Evolutionary conservation across 1,140 invertebrate genomes (phyloP).

Genomic region (Pachyrhynchus sulphureomaculatus): DNA sequence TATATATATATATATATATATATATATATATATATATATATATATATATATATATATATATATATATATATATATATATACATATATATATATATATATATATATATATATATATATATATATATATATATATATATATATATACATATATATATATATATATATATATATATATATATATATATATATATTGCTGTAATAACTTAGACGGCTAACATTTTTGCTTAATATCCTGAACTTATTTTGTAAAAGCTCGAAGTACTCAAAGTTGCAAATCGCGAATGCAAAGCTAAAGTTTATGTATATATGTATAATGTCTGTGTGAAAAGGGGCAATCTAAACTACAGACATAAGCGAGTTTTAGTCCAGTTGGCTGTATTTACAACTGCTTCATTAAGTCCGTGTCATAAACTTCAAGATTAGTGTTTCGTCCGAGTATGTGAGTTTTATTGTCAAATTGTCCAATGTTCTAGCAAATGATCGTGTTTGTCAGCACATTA

Average conservation of each 20-base stretch:
- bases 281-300: constrained; percentile 19
- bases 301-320: constrained; percentile 14
- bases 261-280: constrained; percentile 22
- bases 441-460: constrained; percentile 23
- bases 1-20: no score
- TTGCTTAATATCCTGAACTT: constrained; percentile 12
- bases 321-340: constrained; percentile 25
- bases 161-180: no score
- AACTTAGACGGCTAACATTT: no score
- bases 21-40: no score
- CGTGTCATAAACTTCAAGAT: constrained; percentile 31
- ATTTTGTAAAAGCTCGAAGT: neutral
- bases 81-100: no score
- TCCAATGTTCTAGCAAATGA: constrained; percentile 4
- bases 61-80: no score
- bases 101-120: no score
- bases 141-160: no score
- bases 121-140: no score
- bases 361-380: constrained; percentile 17
- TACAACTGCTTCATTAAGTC: constrained; percentile 31
- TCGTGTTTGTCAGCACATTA: no score
- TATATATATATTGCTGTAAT: no score
- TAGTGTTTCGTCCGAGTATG: constrained; percentile 24
- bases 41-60: no score
- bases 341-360: constrained; percentile 22